phyloP scores from a whole-genome alignment of 2,797 vertebrate species.

The Eulemur mongoz region DNA sequence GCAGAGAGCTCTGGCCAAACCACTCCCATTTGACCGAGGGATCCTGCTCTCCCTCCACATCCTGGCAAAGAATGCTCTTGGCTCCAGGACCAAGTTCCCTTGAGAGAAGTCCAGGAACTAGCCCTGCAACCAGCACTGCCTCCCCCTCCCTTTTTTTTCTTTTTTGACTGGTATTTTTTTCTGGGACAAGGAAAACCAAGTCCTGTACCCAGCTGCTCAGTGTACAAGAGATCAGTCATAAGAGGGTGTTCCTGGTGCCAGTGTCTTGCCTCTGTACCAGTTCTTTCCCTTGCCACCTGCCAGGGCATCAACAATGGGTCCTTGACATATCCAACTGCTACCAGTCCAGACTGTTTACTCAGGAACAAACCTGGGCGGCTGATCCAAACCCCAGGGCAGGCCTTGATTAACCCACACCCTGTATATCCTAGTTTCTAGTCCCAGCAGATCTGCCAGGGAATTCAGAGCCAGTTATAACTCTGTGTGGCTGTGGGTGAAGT shows the following conservation, averaged over 20 bases:
- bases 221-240: neutral
- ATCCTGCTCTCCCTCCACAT: neutral
- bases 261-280: neutral
- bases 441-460: neutral
- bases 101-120: slow-evolving; percentile 19
- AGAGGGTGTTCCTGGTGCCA: neutral
- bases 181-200: slow-evolving; percentile 23
- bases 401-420: neutral
- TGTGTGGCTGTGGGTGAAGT: neutral
- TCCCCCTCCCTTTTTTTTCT: neutral
- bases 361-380: neutral
- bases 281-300: slow-evolving; percentile 20
- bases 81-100: neutral
- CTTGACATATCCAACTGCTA: slow-evolving; percentile 19
- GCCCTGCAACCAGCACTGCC: neutral
- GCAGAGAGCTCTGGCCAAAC: neutral
- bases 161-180: neutral
- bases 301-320: slow-evolving; percentile 21
- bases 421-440: neutral
- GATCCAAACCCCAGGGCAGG: neutral
- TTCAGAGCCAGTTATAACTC: neutral
- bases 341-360: slow-evolving; percentile 44
- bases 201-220: neutral
- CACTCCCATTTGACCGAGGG: neutral
- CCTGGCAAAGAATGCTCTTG: slow-evolving; percentile 24